These are phyloP conservation scores for Spisula subtruncata DNA, from an alignment of 2,888 invertebrate genomes.

Conservation along the genomic window DNA sequence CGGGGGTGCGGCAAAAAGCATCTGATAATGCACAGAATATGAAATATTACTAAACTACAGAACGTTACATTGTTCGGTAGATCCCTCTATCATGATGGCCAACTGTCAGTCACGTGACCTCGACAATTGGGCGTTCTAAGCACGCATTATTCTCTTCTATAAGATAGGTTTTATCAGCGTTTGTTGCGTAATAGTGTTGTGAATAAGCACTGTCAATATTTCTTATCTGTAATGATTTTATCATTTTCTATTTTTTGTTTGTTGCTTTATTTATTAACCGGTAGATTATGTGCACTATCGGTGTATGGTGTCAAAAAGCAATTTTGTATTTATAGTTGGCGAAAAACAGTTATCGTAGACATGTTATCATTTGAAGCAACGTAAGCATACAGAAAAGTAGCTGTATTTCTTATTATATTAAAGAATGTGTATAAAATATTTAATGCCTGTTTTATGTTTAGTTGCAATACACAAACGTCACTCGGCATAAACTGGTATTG, in stretches of 20 bases:
- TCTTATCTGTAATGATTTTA: background rate
- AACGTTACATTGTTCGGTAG: background rate
- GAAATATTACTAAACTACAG: constrained; percentile 18
- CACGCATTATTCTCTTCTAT: background rate
- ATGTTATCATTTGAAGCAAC: background rate
- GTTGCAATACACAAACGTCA: no score
- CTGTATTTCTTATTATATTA: constrained; percentile 2
- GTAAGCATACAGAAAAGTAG: background rate
- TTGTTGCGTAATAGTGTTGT: background rate
- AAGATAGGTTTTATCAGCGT: background rate
- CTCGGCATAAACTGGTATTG: no score
- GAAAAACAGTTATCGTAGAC: background rate
- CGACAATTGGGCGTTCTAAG: constrained; percentile 10
- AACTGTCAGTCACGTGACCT: background rate
- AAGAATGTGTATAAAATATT: background rate
- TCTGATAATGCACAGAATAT: constrained; percentile 5
- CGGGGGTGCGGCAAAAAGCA: constrained; percentile 21
- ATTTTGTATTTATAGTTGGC: background rate
- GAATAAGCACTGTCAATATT: background rate
- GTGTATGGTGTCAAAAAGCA: background rate
- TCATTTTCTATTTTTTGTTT: background rate
- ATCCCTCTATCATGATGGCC: background rate
- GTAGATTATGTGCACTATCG: background rate
- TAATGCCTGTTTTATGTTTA: no score
- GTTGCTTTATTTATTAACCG: background rate